Evolutionary conservation across 2,888 invertebrate species (phyloP).

Genomic region (Theodoxus fluviatilis): DNA sequence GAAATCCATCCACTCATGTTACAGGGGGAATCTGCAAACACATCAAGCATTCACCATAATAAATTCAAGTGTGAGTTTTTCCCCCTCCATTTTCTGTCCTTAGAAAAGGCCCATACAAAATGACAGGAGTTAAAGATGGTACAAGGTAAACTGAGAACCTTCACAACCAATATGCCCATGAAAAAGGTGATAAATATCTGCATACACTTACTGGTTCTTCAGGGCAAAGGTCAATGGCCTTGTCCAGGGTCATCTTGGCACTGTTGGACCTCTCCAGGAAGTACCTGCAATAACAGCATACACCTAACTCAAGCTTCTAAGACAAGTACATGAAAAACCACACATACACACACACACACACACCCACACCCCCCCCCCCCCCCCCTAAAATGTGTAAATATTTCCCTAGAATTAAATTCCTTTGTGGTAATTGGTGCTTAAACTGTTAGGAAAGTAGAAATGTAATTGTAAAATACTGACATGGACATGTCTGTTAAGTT

Average conservation of each 20-base stretch:
- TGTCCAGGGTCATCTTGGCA: constrained; percentile 84
- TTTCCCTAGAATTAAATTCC: no score
- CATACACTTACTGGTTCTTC: constrained; percentile 56
- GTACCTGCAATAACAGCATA: constrained; percentile 53
- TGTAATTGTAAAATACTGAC: no score
- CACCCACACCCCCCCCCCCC: background rate
- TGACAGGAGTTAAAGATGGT: no score
- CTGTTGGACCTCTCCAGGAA: constrained; percentile 93
- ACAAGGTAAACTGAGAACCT: no score
- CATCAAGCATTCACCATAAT: background rate
- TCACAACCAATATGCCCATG: background rate
- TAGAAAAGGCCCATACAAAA: background rate
- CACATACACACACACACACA: background rate
- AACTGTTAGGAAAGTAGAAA: no score
- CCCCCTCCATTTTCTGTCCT: background rate
- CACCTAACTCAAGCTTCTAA: no score
- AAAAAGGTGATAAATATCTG: background rate
- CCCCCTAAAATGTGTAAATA: no score
- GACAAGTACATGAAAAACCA: background rate
- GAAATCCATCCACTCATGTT: no score
- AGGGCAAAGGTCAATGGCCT: constrained; percentile 76
- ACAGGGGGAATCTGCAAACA: no score
- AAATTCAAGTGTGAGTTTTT: background rate
- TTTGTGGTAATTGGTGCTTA: no score
- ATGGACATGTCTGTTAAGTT: no score